These are phyloP conservation scores for Forpus xanthops DNA, from an alignment of 2,797 vertebrate genomes.

Conservation along the genomic window DNA sequence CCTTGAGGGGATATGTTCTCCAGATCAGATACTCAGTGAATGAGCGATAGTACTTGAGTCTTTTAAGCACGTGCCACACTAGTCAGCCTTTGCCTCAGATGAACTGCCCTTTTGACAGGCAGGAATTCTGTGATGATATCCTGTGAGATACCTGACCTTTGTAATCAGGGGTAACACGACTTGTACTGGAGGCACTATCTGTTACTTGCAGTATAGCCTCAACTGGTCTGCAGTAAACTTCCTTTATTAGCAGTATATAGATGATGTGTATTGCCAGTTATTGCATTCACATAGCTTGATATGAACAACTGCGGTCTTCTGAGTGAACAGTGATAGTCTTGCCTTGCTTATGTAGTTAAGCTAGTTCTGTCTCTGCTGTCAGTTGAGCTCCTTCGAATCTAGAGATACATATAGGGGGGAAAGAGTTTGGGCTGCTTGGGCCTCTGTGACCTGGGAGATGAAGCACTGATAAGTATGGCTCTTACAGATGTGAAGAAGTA, in stretches of 20 bases:
- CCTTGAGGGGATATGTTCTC: not conserved
- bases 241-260: not conserved
- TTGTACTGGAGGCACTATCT: not conserved
- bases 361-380: not conserved
- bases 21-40: not conserved
- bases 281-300: not conserved
- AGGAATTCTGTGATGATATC: not conserved
- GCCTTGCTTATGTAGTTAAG: not conserved
- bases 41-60: not conserved
- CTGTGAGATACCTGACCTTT: not conserved
- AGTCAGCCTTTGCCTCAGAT: not conserved
- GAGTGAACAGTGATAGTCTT: not conserved
- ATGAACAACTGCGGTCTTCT: not conserved
- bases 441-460: not conserved
- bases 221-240: not conserved
- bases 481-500: not conserved
- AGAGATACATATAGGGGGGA: accelerated
- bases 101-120: not conserved
- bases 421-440: not conserved
- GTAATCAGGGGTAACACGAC: not conserved
- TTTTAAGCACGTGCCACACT: not conserved
- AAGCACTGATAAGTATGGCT: not conserved
- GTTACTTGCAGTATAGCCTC: not conserved
- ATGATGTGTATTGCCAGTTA: not conserved
- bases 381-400: not conserved